phyloP scores from a whole-genome alignment of 2,888 invertebrate genomes.

The Candidula unifasciata region DNA sequence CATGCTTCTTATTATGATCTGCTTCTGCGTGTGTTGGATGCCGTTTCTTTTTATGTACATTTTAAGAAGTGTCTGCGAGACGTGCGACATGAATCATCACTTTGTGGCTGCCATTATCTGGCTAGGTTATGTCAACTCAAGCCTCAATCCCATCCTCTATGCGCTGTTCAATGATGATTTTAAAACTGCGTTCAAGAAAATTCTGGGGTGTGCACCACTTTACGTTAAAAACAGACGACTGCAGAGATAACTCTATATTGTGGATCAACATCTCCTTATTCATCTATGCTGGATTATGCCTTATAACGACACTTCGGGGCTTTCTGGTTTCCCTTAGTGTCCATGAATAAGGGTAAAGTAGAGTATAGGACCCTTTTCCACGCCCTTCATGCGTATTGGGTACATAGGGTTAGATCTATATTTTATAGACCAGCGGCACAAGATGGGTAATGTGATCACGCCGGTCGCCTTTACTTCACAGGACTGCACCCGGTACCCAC shows the following conservation, averaged over 20 bases:
- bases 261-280: too few relatives aligned
- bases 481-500: too few relatives aligned
- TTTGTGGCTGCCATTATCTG: constrained; percentile 76
- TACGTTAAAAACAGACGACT: background rate
- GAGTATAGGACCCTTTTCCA: too few relatives aligned
- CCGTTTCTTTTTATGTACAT: constrained; percentile 78
- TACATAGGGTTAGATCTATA: too few relatives aligned
- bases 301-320: too few relatives aligned
- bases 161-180: constrained; percentile 78
- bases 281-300: too few relatives aligned
- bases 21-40: constrained; percentile 78
- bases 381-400: too few relatives aligned
- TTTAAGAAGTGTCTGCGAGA: constrained; percentile 71
- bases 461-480: too few relatives aligned
- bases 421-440: too few relatives aligned
- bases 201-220: constrained; percentile 58
- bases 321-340: too few relatives aligned
- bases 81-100: constrained; percentile 68
- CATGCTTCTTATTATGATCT: constrained; percentile 78
- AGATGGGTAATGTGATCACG: too few relatives aligned
- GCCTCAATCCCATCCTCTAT: constrained; percentile 77
- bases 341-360: too few relatives aligned
- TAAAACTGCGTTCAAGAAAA: constrained; percentile 74
- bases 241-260: background rate
- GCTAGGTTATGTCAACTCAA: constrained; percentile 78